Conservation (phyloP, 2,797 vertebrate genomes). For the Petrocephalus schoutedeni region DNA sequence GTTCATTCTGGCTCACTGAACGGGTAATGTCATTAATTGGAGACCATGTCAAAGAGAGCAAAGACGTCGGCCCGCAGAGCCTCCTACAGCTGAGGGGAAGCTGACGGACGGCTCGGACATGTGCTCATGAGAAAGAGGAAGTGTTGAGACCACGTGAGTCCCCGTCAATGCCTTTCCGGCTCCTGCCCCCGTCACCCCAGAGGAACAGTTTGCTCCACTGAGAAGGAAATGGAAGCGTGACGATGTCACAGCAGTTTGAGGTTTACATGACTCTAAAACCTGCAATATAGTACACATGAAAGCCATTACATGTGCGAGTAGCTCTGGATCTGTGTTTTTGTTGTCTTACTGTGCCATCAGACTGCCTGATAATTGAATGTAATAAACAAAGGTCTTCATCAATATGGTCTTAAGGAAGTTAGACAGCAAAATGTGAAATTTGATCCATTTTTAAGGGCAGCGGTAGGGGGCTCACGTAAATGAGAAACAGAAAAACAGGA, state of each 20-base stretch:
- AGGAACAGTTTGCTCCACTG: not conserved
- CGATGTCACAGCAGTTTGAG: slow-evolving; percentile 18
- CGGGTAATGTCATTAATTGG: slow-evolving; percentile 34
- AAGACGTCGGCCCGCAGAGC: slow-evolving; percentile 22
- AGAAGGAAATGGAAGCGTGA: not conserved
- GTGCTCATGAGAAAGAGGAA: not conserved
- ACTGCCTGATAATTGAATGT: not conserved
- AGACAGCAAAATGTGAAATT: not conserved
- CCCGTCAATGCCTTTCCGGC: not conserved
- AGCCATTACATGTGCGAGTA: not conserved
- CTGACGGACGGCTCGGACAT: slow-evolving; percentile 10
- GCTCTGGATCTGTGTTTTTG: not conserved
- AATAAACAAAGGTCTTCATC: not conserved
- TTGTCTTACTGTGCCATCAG: not conserved
- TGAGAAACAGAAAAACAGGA: not conserved
- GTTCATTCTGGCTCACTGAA: slow-evolving; percentile 39
- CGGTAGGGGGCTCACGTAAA: not conserved
- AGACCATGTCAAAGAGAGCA: slow-evolving; percentile 30
- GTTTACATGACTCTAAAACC: slow-evolving; percentile 8
- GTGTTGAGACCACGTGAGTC: not conserved
- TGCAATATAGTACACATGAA: not conserved
- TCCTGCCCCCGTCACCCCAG: not conserved
- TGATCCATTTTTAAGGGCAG: not conserved
- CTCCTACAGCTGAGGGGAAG: slow-evolving; percentile 13
- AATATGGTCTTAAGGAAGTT: not conserved